Percentiles rank a stretch among this genome's conserved stretches.
Evolutionary conservation across 2,797 vertebrate genomes (phyloP).

Genomic region (Eidolon dupreanum): DNA sequence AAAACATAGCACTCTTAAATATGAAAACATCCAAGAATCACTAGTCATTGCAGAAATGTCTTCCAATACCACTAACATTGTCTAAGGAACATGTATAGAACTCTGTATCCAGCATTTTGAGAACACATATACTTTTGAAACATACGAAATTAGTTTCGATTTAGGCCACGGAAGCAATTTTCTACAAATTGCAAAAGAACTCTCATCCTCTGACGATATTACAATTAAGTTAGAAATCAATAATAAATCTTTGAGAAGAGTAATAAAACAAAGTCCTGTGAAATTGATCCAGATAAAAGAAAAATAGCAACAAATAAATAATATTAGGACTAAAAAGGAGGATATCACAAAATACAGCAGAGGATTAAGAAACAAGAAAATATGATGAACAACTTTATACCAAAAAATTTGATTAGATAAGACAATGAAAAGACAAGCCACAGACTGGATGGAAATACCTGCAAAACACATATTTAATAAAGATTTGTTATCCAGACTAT

Average conservation of each 20-base stretch:
- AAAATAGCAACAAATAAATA: not conserved
- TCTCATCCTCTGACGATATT: not conserved
- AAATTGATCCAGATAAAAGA: not conserved
- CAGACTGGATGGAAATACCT: not conserved
- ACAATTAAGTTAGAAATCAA: slow-evolving; percentile 1
- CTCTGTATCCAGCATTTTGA: not conserved
- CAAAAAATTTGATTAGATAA: not conserved
- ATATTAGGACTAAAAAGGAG: not conserved
- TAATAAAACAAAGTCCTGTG: not conserved
- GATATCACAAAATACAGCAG: slow-evolving; percentile 1
- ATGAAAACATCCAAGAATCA: not conserved
- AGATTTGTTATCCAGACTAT: not conserved
- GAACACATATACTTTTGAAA: slow-evolving; percentile 22
- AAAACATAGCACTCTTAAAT: not conserved
- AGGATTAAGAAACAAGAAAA: slow-evolving; percentile 14
- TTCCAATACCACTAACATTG: not conserved
- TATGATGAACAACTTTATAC: not conserved
- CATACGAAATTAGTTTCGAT: not conserved
- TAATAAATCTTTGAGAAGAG: not conserved
- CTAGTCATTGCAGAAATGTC: not conserved
- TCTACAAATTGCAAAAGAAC: not conserved
- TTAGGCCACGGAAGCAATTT: not conserved
- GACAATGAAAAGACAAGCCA: not conserved
- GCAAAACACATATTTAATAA: not conserved
- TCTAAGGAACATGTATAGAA: not conserved